Evolutionary conservation across 2,888 invertebrate genomes (phyloP).

Genomic region (Ditylenchus weischeri): DNA sequence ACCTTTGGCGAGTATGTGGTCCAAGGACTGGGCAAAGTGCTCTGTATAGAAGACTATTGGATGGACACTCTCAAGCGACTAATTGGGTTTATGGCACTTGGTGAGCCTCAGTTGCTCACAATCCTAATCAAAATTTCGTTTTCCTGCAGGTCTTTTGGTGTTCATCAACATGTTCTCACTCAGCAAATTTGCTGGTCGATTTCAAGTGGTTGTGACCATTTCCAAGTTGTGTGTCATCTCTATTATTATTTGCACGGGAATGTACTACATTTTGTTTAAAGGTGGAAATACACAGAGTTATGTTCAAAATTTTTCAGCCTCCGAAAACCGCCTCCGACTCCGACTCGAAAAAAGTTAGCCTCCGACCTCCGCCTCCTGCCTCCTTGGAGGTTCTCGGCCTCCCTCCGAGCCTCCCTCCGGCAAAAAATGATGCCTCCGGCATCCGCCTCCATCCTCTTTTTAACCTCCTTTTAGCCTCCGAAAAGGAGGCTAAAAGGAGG

Average conservation of each 20-base stretch:
- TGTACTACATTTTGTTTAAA: slow-evolving; percentile 48
- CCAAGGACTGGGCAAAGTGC: slow-evolving; percentile 24
- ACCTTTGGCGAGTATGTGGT: slow-evolving; percentile 52
- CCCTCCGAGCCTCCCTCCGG: too few relatives aligned
- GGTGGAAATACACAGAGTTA: too few relatives aligned
- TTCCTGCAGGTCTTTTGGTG: slow-evolving; percentile 15
- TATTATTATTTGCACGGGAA: slow-evolving; percentile 47
- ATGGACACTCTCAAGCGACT: slow-evolving; percentile 20
- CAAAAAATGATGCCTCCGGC: too few relatives aligned
- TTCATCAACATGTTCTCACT: slow-evolving; percentile 39
- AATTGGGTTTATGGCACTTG: slow-evolving; percentile 30
- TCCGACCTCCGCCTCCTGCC: too few relatives aligned
- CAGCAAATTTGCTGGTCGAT: slow-evolving; percentile 41
- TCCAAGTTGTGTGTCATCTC: slow-evolving; percentile 46
- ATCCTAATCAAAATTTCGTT: not conserved
- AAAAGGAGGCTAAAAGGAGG: too few relatives aligned
- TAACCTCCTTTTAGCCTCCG: too few relatives aligned
- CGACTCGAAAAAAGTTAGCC: too few relatives aligned
- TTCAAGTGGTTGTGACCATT: slow-evolving; percentile 49
- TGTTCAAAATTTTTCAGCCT: too few relatives aligned
- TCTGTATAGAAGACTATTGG: slow-evolving; percentile 6
- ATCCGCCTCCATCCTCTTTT: too few relatives aligned
- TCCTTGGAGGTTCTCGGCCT: too few relatives aligned
- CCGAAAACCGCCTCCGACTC: too few relatives aligned
- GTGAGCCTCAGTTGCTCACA: slow-evolving; percentile 11